Evolutionary conservation across 2,797 vertebrate genomes (phyloP).

Genomic region (Uromys caudimaculatus): DNA sequence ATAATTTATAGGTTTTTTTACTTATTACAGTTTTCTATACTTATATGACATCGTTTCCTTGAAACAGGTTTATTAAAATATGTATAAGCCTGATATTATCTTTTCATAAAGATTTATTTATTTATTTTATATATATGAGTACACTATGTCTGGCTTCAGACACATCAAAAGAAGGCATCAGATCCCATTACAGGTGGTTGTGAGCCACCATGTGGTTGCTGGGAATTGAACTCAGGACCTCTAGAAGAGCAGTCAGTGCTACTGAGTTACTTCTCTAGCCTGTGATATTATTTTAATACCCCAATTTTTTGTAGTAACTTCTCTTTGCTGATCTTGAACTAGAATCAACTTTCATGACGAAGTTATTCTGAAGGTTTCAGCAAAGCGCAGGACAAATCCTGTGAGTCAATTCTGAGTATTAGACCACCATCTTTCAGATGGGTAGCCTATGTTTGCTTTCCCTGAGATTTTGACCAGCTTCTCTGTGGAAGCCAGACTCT

Average conservation of each 20-base stretch:
- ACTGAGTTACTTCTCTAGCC: too few relatives aligned
- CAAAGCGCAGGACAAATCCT: background rate
- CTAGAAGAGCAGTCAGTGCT: background rate
- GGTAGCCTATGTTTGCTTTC: background rate
- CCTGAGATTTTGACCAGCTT: background rate
- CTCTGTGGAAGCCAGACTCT: background rate
- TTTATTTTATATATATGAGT: too few relatives aligned
- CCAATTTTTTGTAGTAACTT: background rate
- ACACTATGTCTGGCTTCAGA: too few relatives aligned
- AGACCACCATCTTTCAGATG: background rate
- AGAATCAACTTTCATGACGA: background rate
- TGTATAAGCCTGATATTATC: background rate
- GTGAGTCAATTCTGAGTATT: background rate
- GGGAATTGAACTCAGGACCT: background rate
- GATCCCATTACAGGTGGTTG: background rate
- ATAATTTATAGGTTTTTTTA: background rate
- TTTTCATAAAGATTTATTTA: background rate
- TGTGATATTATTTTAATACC: background rate
- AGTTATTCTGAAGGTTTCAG: background rate
- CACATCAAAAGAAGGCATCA: background rate
- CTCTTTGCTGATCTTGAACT: background rate
- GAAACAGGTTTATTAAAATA: background rate
- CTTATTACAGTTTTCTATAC: background rate
- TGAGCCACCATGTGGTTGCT: background rate
- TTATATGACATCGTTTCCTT: background rate